A percentile compares a stretch with the other conserved stretches of the same genome.
phyloP scores from a whole-genome alignment of 2,888 invertebrate genomes.

The Pheosia gnoma region DNA sequence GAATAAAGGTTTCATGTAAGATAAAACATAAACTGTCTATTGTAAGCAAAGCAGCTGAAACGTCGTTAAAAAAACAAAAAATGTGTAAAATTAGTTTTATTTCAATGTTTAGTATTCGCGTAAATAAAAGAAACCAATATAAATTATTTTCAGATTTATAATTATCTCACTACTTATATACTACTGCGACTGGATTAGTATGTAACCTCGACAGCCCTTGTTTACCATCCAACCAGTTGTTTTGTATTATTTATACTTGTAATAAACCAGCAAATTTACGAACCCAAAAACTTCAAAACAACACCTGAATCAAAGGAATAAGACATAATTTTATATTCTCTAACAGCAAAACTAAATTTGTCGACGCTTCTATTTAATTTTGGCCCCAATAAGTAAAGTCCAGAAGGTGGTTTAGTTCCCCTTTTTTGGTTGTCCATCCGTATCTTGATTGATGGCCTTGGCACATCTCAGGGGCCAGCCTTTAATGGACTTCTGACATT shows the following conservation, averaged over 20 bases:
- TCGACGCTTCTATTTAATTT: conserved; percentile 49
- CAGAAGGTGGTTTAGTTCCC: conserved; percentile 36
- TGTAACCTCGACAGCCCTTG: conserved; percentile 40
- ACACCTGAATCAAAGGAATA: neutral
- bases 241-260: conserved; percentile 29
- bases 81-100: too few species aligned
- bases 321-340: neutral
- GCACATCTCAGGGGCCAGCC: conserved; percentile 58
- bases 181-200: conserved; percentile 42
- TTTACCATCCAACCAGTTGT: conserved; percentile 38
- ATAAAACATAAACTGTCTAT: too few species aligned
- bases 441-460: conserved; percentile 75
- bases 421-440: conserved; percentile 54
- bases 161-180: too few species aligned
- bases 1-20: too few species aligned
- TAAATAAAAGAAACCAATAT: too few species aligned
- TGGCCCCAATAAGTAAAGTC: conserved; percentile 48
- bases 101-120: too few species aligned
- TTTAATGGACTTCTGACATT: conserved; percentile 81
- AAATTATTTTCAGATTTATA: too few species aligned
- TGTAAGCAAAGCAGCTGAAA: too few species aligned
- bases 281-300: conserved; percentile 9
- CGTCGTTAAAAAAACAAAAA: too few species aligned
- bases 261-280: conserved; percentile 20
- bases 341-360: conserved; percentile 17